phyloP scores from a whole-genome alignment of 1,140 invertebrate genomes.

The Drosophila arizonae region DNA sequence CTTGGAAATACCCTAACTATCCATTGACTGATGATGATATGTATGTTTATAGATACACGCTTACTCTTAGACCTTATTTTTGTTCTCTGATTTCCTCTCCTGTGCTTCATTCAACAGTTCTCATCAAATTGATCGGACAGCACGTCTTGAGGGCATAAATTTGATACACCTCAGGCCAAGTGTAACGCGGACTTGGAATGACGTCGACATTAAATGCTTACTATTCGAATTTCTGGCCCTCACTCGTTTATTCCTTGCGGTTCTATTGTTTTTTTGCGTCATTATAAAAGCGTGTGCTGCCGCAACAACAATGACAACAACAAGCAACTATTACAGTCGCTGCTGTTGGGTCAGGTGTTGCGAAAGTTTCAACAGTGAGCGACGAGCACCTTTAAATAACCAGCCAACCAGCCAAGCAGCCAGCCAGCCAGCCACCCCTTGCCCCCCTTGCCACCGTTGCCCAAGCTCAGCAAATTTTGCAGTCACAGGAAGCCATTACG shows the following conservation, averaged over 20 bases:
- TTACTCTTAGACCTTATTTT: too few relatives aligned
- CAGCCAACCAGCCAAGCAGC: background rate
- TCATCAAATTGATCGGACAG: background rate
- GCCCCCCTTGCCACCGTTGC: background rate
- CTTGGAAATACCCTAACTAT: background rate
- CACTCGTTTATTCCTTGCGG: background rate
- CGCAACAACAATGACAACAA: conserved; percentile 14
- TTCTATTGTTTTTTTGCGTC: conserved; percentile 14
- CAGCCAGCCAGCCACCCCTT: too few relatives aligned
- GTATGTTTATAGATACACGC: background rate
- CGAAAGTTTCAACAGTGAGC: conserved; percentile 36
- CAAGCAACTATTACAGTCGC: background rate
- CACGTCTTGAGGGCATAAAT: background rate
- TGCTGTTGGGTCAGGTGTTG: conserved; percentile 35
- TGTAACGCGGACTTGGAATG: conserved; percentile 14
- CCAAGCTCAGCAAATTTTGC: background rate
- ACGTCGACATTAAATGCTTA: conserved; percentile 37
- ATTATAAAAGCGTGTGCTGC: conserved; percentile 37
- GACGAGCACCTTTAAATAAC: conserved; percentile 40
- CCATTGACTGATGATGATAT: background rate
- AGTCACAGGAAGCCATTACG: conserved; percentile 55
- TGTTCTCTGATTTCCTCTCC: too few relatives aligned
- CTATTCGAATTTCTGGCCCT: conserved; percentile 17
- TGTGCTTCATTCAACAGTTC: too few relatives aligned
- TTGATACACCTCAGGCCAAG: background rate